Percentiles rank a stretch among this genome's conserved stretches.
Evolutionary conservation across 92 coral and sea anemone genomes (phyloP).

Genomic region (Actinostola sp.): DNA sequence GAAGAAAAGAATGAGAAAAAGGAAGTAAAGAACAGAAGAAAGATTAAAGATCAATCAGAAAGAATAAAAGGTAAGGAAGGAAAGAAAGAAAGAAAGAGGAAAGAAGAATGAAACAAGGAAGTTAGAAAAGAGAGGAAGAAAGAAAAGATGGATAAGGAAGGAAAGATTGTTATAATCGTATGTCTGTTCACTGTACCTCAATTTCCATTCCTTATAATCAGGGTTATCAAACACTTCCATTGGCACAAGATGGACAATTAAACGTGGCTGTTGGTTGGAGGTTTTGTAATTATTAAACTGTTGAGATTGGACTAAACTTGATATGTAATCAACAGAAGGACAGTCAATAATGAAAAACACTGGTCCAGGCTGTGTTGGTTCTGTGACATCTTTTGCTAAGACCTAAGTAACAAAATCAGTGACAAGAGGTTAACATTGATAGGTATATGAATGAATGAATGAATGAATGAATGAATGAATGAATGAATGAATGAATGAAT

Average conservation of each 20-base stretch:
- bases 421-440: too few relatives aligned
- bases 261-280: conserved; percentile 25
- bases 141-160: not conserved
- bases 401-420: conserved; percentile 47
- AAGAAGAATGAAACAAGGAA: too few relatives aligned
- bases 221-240: conserved; percentile 66
- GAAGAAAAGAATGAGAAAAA: too few relatives aligned
- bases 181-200: conserved; percentile 53
- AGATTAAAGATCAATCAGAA: too few relatives aligned
- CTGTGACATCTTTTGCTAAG: conserved; percentile 82
- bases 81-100: too few relatives aligned
- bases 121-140: too few relatives aligned
- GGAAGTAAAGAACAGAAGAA: too few relatives aligned
- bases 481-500: too few relatives aligned
- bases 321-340: conserved; percentile 58
- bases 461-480: too few relatives aligned
- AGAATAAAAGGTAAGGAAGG: too few relatives aligned
- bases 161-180: not conserved
- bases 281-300: conserved; percentile 41
- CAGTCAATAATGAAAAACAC: conserved; percentile 85
- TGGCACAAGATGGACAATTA: conserved; percentile 83
- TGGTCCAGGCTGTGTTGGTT: conserved; percentile 64
- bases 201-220: conserved; percentile 72
- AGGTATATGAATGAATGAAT: not conserved
- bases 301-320: conserved; percentile 49